Conservation (phyloP, 2,888 invertebrate species). For the Cepaea hortensis region DNA sequence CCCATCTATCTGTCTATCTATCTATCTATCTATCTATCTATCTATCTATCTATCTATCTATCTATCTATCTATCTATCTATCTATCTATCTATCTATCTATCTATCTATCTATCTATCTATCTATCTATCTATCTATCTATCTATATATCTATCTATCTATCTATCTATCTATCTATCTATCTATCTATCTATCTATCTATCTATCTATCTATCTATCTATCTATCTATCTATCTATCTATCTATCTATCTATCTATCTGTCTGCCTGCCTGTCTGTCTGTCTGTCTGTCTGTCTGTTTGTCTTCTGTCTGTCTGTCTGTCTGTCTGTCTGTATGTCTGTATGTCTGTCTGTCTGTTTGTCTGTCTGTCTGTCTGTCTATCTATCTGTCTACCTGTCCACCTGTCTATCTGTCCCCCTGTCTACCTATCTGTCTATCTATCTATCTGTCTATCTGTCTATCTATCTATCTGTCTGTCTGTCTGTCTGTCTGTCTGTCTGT, state of each 20-base stretch:
- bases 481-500: not conserved
- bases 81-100: constrained; percentile 5
- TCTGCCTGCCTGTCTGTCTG: no score
- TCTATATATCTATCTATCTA: no score
- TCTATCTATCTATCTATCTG: not conserved
- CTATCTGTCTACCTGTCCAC: no score
- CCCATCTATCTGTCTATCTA: not conserved
- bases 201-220: constrained; percentile 13
- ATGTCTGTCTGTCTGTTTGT: no score
- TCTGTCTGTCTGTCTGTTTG: no score
- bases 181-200: constrained; percentile 10
- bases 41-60: constrained; percentile 13
- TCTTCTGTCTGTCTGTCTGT: no score
- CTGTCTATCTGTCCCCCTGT: no score
- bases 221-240: not conserved
- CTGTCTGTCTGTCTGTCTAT: no score
- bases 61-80: constrained; percentile 13
- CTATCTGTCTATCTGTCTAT: no score
- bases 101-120: not conserved
- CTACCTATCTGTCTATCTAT: no score
- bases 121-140: not conserved
- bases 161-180: not conserved
- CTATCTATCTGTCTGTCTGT: no score
- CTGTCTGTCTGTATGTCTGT: no score
- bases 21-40: constrained; percentile 7